Evolutionary conservation across 2,888 invertebrate species (phyloP), one percentile per base, ranked within the genome.

Genomic region (Leptinotarsa peninsularis): DNA sequence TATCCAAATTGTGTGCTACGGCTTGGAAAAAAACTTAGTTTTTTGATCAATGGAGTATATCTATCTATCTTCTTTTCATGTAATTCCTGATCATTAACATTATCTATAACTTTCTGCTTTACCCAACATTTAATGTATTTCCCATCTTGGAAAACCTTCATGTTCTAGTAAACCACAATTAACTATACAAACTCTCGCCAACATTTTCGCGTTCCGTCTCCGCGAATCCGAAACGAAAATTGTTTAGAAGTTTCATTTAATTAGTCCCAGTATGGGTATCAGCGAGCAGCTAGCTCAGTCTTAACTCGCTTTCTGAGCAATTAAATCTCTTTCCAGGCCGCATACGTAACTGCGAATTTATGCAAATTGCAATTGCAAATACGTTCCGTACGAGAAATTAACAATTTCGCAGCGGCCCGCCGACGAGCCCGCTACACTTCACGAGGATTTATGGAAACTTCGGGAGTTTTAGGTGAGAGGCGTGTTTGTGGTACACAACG

Each of bases 321-420:
- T 86, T 86, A 86, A 86, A 85, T 85, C 85, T 85, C 85, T 85
- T 85, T 84, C 86, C 85, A 84, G 83, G 83, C 83, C 85, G 86
- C 85, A 86, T 86, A 86, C 86, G 84, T 85, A 86, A 86, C 84
- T 85, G 86, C 81, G 82, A 83, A 85, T 86, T 86, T 86, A 86
- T 86, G 86, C 85, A 86, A 86, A 86, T 86, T 81, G 80, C 80
- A 82, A 84, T 82, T 84, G 83, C 83, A 83, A 58, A 58, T 58
- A 27, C 63, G 63, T 43, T 84, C 83, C 83, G 81, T 83, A 83
- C 78, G 80, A 80, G 79, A 82, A 83, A 84, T 84, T 84, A 84
- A 84, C 84, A 84, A 83, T 84, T 83, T 81, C 75, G 78, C 79
- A 70, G 78, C 76, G 76, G 71, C 75, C 72, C 71, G 76, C 73